Evolutionary conservation across 1,140 invertebrate genomes (phyloP).

Genomic region (Drosophila leontia): DNA sequence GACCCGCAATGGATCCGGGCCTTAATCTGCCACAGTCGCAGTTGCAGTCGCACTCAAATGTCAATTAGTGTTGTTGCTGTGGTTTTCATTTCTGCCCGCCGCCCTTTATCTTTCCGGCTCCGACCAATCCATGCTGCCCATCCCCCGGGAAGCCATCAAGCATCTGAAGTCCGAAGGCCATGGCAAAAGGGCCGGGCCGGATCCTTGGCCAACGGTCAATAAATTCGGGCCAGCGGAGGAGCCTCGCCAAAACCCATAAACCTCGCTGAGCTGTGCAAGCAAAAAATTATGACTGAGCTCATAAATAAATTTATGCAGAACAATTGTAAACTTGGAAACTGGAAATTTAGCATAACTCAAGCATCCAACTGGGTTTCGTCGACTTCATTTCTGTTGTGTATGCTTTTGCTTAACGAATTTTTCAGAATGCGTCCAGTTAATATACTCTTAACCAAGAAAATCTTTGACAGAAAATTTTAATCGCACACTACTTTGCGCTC

Average conservation of each 20-base stretch:
- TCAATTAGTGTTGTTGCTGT: conserved; percentile 75
- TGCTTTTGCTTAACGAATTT: conserved; percentile 5
- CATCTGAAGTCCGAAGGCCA: conserved; percentile 42
- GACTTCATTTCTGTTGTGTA: background rate
- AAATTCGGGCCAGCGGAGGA: conserved; percentile 21
- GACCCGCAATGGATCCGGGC: conserved; percentile 58
- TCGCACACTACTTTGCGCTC: conserved; percentile 41
- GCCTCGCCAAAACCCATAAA: conserved; percentile 7
- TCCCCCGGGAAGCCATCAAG: conserved; percentile 29
- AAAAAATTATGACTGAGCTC: conserved; percentile 13
- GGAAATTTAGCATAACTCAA: conserved; percentile 10
- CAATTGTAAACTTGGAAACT: background rate
- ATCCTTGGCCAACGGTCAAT: conserved; percentile 32
- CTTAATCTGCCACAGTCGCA: conserved; percentile 47
- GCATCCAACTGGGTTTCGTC: background rate
- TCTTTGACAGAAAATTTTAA: conserved; percentile 12
- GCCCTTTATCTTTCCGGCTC: conserved; percentile 60
- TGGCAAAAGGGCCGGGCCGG: conserved; percentile 1
- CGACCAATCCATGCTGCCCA: conserved; percentile 16
- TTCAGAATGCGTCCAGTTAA: background rate
- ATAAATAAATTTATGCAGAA: conserved; percentile 2
- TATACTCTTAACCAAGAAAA: conserved; percentile 3
- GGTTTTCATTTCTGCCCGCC: conserved; percentile 54
- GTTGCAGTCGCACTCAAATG: conserved; percentile 42
- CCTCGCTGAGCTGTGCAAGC: conserved; percentile 2